These are phyloP conservation scores for Ichneumoninae sp. DNA, from an alignment of 2,888 invertebrate species.

Conservation along the genomic window DNA sequence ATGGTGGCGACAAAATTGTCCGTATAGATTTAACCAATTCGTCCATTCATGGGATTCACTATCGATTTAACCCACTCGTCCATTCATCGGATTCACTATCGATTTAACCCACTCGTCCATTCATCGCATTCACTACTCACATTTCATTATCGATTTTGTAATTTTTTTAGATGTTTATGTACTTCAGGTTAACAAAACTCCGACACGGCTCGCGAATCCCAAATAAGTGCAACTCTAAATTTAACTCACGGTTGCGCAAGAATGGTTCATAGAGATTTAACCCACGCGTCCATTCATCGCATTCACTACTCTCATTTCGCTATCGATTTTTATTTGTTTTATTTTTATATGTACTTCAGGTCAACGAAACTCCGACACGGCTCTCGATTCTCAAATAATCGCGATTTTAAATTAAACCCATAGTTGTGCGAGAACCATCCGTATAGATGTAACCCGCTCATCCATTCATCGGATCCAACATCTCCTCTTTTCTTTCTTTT, in stretches of 20 bases:
- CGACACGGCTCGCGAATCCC: background rate
- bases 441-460: too few species aligned
- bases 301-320: constrained; percentile 20
- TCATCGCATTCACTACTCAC: constrained; percentile 47
- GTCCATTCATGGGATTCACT: constrained; percentile 20
- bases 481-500: background rate
- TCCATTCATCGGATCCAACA: constrained; percentile 5
- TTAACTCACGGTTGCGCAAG: too few species aligned
- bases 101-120: constrained; percentile 26
- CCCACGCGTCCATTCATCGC: constrained; percentile 27
- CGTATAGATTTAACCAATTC: too few species aligned
- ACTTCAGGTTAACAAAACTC: background rate
- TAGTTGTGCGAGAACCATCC: too few species aligned
- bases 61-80: too few species aligned
- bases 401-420: too few species aligned
- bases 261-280: background rate
- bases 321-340: background rate
- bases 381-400: too few species aligned
- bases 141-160: background rate
- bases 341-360: background rate
- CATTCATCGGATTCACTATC: constrained; percentile 15
- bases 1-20: too few species aligned
- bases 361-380: too few species aligned
- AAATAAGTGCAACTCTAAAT: background rate
- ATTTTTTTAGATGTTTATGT: background rate